Evolutionary conservation across 2,888 invertebrate species (phyloP).

Genomic region (Clepsis dumicolana): DNA sequence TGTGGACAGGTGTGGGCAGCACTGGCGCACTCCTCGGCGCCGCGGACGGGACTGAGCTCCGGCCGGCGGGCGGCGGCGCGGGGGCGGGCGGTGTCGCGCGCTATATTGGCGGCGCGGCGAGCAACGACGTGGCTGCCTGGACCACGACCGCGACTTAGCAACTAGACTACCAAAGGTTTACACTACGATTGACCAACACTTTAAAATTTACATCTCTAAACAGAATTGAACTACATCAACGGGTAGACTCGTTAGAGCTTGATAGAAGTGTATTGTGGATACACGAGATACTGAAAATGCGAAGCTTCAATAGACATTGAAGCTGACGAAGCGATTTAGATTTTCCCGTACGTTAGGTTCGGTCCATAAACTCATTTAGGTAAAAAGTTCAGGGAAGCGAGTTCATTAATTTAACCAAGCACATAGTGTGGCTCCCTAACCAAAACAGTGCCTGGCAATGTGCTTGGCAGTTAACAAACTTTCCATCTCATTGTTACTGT

Average conservation of each 20-base stretch:
- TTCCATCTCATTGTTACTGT: conserved; percentile 82
- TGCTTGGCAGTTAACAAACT: conserved; percentile 83
- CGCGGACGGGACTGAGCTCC: conserved; percentile 73
- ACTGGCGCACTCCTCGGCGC: conserved; percentile 69
- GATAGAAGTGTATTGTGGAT: not conserved
- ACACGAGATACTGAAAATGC: not conserved
- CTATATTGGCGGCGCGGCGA: conserved; percentile 56
- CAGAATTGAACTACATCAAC: not conserved
- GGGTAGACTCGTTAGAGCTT: not conserved
- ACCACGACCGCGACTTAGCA: conserved; percentile 52
- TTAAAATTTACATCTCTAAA: not conserved
- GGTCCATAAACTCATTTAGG: no score
- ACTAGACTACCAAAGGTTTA: conserved; percentile 20
- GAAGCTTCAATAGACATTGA: not conserved
- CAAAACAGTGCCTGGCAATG: conserved; percentile 68
- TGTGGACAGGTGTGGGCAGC: conserved; percentile 57
- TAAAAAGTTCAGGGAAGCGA: not conserved
- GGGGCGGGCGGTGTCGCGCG: conserved; percentile 72
- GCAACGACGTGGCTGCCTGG: conserved; percentile 65
- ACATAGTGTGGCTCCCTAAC: not conserved
- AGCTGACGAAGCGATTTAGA: not conserved
- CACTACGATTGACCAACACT: conserved; percentile 2
- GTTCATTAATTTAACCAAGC: not conserved
- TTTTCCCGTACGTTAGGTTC: not conserved
- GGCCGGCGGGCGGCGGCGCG: conserved; percentile 51